Evolutionary conservation across 2,888 invertebrate genomes (phyloP), one percentile per base, ranked within the genome.

Genomic region (Macrostomum cliftonense): DNA sequence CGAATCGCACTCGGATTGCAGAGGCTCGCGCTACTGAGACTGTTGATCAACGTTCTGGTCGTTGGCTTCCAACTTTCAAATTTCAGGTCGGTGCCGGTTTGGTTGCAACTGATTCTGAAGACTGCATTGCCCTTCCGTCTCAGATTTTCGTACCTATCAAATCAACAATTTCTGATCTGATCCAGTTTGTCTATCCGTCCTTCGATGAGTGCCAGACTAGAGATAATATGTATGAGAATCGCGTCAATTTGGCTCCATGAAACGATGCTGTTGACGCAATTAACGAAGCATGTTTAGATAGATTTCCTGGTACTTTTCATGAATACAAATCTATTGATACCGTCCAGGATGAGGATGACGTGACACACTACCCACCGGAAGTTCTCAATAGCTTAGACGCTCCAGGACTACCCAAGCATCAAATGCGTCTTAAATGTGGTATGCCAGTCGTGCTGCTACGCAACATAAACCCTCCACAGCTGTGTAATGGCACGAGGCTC

Each of bases 211-310:
- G 4, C 28, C 5, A 28, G 9, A 28, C 4, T 9, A 28, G 28
- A 9, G 28, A 28, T 4, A 28, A 28, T 4, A 7, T 28, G 28
- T 28, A 7, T 28, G 28, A 28, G 28, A 28, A 9, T 40, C 20
- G 55, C 46, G 52, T 55, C 44, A 58, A 59, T 51, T 42, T 59
- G 20, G 52, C 54, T 5, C 42, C 57, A 12, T 56, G 42, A 42
- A 57, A 56, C 43, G 47, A 56, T 2, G 14, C 17, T 12, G 50
- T 51, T 12, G 28, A 48, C 16, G 19, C 37, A 13, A 47, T 55
- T 20, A 56, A 55, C 39, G 36, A 46, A 2, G 17, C 37, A 39
- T 37, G 54, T n/a, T 45, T 52, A 37, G 37, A 49, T 14, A 5
- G 37, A 16, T 39, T 55, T 20, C 51, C 43, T 11, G 54, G 47